Evolutionary conservation across 2,888 invertebrate genomes (phyloP).

Genomic region (Chrysolina oricalcia): DNA sequence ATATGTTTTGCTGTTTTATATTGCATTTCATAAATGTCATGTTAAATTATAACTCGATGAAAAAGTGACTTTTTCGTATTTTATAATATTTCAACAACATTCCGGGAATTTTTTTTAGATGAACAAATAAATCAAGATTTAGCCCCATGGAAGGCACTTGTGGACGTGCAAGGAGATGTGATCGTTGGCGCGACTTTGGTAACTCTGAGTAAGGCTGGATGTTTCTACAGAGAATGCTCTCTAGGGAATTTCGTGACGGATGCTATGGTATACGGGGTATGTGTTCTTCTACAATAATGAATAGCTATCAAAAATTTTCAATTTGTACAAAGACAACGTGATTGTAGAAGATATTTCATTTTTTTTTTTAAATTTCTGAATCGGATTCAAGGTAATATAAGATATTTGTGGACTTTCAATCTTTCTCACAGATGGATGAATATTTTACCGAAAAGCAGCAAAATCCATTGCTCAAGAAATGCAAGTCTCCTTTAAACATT

Average conservation of each 20-base stretch:
- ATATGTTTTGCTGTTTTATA: no score
- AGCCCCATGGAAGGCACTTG: constrained; percentile 75
- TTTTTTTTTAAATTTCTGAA: no score
- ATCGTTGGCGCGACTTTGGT: constrained; percentile 74
- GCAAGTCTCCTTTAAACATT: no score
- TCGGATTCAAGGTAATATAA: no score
- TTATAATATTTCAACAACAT: not conserved
- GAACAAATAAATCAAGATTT: constrained; percentile 76
- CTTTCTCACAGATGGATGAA: no score
- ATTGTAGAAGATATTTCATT: not conserved
- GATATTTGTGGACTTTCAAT: no score
- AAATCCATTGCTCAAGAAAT: no score
- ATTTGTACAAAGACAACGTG: not conserved
- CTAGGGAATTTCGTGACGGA: constrained; percentile 84
- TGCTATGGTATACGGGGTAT: constrained; percentile 79
- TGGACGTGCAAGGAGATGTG: constrained; percentile 74
- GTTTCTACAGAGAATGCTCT: constrained; percentile 78
- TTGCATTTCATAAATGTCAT: no score
- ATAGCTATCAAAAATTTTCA: not conserved
- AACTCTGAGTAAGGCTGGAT: constrained; percentile 74
- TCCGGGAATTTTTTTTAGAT: constrained; percentile 71
- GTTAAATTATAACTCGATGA: no score
- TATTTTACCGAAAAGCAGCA: no score
- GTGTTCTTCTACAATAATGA: constrained; percentile 52
- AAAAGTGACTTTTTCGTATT: no score